Evolutionary conservation across 2,113 vertebrate species (phyloP).

Genomic region (Murina feae): DNA sequence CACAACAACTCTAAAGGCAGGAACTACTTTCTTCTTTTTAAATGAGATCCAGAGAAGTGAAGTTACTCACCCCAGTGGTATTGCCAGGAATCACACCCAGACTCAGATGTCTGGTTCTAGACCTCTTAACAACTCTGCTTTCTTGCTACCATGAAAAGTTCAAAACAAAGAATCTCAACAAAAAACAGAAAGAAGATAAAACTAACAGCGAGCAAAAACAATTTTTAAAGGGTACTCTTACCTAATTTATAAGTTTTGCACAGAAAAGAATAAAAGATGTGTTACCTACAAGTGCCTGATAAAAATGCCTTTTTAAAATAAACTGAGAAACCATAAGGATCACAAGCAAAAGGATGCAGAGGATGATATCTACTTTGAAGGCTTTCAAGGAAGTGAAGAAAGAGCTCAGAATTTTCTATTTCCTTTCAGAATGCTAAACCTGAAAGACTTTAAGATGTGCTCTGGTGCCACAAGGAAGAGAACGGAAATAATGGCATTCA

Average conservation of each 20-base stretch:
- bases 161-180: conserved; percentile 14
- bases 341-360: not conserved
- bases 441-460: not conserved
- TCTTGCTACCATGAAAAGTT: not conserved
- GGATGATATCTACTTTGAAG: not conserved
- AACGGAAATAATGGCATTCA: not conserved
- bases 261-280: not conserved
- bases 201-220: not conserved
- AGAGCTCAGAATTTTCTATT: not conserved
- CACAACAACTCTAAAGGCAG: not conserved
- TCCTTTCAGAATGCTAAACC: not conserved
- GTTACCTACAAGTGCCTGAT: not conserved
- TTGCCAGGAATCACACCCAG: not conserved
- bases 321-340: not conserved
- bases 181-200: not conserved
- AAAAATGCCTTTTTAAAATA: not conserved
- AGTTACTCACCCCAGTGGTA: not conserved
- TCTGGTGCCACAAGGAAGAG: not conserved
- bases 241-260: not conserved
- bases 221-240: not conserved
- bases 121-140: not conserved
- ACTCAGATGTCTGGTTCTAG: not conserved
- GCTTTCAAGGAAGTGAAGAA: not conserved
- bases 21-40: not conserved
- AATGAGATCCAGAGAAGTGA: not conserved